Conservation (phyloP, 2,797 vertebrate genomes). For the Artibeus jamaicensis region DNA sequence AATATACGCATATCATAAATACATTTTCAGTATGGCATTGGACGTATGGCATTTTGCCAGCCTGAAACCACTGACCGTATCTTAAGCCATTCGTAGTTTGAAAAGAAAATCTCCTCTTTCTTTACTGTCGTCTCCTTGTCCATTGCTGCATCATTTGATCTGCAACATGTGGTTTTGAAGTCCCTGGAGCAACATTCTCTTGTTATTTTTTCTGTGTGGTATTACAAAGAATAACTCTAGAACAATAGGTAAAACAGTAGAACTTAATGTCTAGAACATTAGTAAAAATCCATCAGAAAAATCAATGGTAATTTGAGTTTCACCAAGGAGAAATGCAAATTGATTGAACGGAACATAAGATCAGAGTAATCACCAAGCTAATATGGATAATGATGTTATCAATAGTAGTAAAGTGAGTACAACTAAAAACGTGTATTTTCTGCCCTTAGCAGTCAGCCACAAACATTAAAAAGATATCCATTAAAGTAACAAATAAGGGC, state of each 20-base stretch:
- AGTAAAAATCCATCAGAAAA: conserved; percentile 75
- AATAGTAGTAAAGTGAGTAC: conserved; percentile 42
- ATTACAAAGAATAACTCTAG: conserved; percentile 15
- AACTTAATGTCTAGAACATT: conserved; percentile 9
- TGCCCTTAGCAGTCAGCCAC: neutral
- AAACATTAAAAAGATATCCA: neutral
- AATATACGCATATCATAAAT: neutral
- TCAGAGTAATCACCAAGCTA: conserved; percentile 56
- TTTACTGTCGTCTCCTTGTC: neutral
- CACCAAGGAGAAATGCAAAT: conserved; percentile 60
- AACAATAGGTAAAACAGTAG: conserved; percentile 34
- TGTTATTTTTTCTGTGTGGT: neutral
- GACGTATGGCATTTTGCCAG: neutral
- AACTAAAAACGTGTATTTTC: conserved; percentile 36
- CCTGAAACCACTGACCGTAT: neutral
- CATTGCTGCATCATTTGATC: neutral
- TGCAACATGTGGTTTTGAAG: neutral
- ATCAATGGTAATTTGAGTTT: conserved; percentile 75
- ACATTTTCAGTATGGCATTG: neutral
- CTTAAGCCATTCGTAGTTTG: neutral
- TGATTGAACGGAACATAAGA: conserved; percentile 48
- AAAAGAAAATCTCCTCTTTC: neutral
- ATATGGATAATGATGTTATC: conserved; percentile 58
- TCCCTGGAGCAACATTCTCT: neutral
- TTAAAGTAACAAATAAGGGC: neutral